Evolutionary conservation across 1,140 invertebrate species (phyloP), one percentile per base, ranked within the genome.

Genomic region (Rhysida immarginata): DNA sequence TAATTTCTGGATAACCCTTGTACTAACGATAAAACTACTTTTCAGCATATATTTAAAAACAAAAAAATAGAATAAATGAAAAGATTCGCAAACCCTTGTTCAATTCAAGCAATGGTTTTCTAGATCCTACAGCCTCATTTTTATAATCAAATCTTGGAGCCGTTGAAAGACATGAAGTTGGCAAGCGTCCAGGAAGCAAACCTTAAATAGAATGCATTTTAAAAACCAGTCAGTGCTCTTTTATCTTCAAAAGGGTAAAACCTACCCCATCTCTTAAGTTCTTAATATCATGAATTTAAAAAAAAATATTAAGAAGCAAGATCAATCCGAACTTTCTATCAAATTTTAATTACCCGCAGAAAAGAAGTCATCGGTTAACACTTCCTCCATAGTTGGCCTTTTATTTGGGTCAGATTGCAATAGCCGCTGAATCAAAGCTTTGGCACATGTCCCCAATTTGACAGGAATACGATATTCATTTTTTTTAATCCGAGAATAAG

Each of bases 101-200:
- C 58, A 84, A 74, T 70, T 85, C 82, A 2, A 74, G 69, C 1
- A 89, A 70, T 11, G 85, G 84, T 61, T 74, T 77, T 13, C 83
- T 55, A 63, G 25, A 65, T 53, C 29, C 56, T 50, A 23, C 55
- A 55, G 26, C 26, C 35, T 51, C 58, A 64, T 25, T 59, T 51
- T 63, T 64, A n/a, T 60, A 61, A 53, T 87, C 85, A 27, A 87
- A 81, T 55, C 91, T 76, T 2, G 94, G 94, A 2, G 88, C 87
- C 74, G 88, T 93, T 2, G 89, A 91, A 52, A 97, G 74, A 68
- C 90, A 93, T 53, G 91, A 94, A 0, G 81, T 74, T 11, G 93
- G 93, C 56, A 96, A 74, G 55, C 82, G 78, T 25, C 75, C 70
- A 0, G 93, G 93, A 66, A 91, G 75, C 64, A 83, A 92, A 55